Evolutionary conservation across 2,113 vertebrate species (phyloP).

Genomic region (Cephalopterus ornatus): DNA sequence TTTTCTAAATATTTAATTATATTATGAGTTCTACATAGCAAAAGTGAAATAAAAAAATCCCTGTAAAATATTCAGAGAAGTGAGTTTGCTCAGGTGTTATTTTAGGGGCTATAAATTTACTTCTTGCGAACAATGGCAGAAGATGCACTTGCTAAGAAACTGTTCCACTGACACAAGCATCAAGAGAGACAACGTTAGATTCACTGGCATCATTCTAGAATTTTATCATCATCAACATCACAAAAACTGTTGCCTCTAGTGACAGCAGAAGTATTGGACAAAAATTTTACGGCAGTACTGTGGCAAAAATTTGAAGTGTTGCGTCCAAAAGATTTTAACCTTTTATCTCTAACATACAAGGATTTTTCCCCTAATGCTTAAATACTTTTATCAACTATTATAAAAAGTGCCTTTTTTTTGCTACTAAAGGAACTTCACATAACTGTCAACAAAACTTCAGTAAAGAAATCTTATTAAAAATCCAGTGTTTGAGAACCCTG

Average conservation of each 20-base stretch:
- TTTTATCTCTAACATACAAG: neutral
- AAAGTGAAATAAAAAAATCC: neutral
- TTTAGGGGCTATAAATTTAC: neutral
- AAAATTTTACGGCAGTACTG: neutral
- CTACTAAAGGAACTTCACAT: neutral
- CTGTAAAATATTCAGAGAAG: neutral
- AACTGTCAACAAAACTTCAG: neutral
- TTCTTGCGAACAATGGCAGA: constrained; percentile 42
- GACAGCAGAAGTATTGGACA: neutral
- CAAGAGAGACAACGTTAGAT: neutral
- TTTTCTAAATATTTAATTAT: neutral
- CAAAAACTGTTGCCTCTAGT: neutral
- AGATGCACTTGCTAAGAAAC: neutral
- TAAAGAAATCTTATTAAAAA: neutral
- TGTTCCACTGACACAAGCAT: neutral
- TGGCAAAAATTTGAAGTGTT: neutral
- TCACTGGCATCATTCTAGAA: neutral
- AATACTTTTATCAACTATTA: neutral
- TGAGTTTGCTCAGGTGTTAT: neutral
- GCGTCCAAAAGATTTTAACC: neutral
- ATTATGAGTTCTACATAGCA: constrained; percentile 34
- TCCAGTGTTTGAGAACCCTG: neutral
- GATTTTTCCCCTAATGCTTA: rapidly evolving
- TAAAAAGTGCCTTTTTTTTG: neutral
- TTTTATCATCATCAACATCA: neutral